Evolutionary conservation across 2,797 vertebrate species (phyloP), one percentile per base, ranked within the genome.

Genomic region (Fundulus diaphanus): DNA sequence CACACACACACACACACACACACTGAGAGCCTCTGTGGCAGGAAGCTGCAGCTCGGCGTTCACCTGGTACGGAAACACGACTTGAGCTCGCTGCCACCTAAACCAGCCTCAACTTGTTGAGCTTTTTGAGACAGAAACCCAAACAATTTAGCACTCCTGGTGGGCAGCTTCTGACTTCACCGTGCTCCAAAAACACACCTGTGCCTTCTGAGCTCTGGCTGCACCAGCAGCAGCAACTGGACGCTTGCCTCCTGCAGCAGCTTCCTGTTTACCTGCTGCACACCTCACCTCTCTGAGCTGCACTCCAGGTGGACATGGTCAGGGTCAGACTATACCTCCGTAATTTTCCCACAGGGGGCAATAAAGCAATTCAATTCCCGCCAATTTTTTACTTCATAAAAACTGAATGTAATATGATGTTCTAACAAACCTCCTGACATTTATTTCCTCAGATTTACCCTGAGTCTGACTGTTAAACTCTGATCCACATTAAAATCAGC

Each of bases 121-220:
- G 83, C 76, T 72, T 87, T 91, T 89, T 90, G 90, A 90, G 77
- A 77, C 84, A 33, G 33, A 29, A 73, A 87, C 90, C 90, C 90
- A 83, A 88, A 89, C 88, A 90, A 89, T 57, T 70, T 61, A 79
- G 73, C 35, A 46, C 67, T 90, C 82, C 86, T 86, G 20, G 74
- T 68, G 80, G 89, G 87, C 63, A 67, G 15, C 33, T 77, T 82
- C 76, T 69, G 71, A 77, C 81, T 85, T 63, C 9, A 80, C 69
- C 72, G 1, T 29, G 8, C 83, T 84, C 77, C 75, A 80, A 33
- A 75, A 85, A 82, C 85, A 89, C 88, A 92, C 86, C 89, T 90
- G 88, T 83, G 70, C 86, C 86, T 85, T 74, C 81, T 76, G 51
- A 80, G 66, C 83, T 68, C 71, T 59, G 59, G 79, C 88, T 83